These are phyloP conservation scores for Tenrec ecaudatus DNA, from an alignment of 2,113 vertebrate genomes.

Conservation along the genomic window DNA sequence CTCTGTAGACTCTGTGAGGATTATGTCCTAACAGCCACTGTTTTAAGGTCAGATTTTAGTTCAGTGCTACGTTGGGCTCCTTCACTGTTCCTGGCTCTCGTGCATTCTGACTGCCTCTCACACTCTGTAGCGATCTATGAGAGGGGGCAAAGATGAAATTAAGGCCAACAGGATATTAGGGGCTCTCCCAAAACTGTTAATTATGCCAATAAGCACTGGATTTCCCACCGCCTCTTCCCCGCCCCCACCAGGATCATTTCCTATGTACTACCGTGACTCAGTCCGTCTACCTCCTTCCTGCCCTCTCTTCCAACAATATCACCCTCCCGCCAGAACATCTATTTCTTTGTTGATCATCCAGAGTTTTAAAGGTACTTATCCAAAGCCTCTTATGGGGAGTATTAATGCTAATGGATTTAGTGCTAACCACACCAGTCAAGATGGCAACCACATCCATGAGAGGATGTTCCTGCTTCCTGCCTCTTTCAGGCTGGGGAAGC, in stretches of 20 bases:
- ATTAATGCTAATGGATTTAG: slow-evolving; percentile 79
- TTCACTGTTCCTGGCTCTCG: neutral
- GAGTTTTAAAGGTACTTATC: slow-evolving; percentile 79
- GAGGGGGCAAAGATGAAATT: neutral
- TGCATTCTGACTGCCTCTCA: neutral
- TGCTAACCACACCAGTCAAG: slow-evolving; percentile 77
- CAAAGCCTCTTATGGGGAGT: slow-evolving; percentile 75
- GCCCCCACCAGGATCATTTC: slow-evolving; percentile 47
- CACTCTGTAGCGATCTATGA: neutral
- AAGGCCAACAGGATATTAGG: neutral
- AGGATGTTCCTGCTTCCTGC: slow-evolving; percentile 72
- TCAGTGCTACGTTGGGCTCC: neutral
- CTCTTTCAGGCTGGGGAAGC: slow-evolving; percentile 58
- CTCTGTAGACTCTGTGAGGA: neutral
- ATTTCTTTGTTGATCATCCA: slow-evolving; percentile 80
- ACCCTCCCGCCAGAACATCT: slow-evolving; percentile 66
- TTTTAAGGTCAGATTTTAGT: neutral
- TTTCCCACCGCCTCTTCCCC: neutral
- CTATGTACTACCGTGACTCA: slow-evolving; percentile 65
- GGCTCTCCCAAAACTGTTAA: neutral
- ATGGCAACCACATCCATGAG: slow-evolving; percentile 77
- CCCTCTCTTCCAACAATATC: slow-evolving; percentile 57
- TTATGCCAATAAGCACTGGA: neutral
- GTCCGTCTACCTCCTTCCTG: slow-evolving; percentile 54
- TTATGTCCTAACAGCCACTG: neutral